phyloP scores from a whole-genome alignment of 2,888 invertebrate species.

The Liodrosophila aerea region DNA sequence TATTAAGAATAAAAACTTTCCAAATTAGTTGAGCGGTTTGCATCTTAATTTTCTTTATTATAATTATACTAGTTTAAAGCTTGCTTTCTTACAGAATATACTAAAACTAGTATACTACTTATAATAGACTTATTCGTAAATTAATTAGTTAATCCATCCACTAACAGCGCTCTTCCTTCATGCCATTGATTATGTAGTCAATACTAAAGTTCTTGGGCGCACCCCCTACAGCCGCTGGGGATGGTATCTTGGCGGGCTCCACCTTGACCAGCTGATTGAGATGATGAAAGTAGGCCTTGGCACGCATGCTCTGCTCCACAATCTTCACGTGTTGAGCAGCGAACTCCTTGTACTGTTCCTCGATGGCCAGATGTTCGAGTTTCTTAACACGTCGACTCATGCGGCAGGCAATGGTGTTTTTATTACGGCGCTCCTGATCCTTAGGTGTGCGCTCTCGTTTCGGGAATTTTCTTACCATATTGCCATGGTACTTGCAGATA shows the following conservation, averaged over 20 bases:
- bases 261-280: conserved; percentile 53
- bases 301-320: conserved; percentile 66
- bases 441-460: conserved; percentile 78
- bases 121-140: not conserved
- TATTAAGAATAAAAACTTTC: not conserved
- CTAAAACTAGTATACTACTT: not conserved
- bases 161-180: conserved; percentile 28
- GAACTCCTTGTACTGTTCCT: conserved; percentile 76
- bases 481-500: conserved; percentile 78
- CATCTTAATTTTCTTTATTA: too few species aligned
- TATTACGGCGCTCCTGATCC: conserved; percentile 80
- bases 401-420: conserved; percentile 80
- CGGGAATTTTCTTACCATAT: conserved; percentile 80
- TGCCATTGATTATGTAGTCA: conserved; percentile 59
- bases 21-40: too few species aligned
- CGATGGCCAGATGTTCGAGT: conserved; percentile 73
- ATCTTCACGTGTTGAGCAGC: conserved; percentile 56
- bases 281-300: conserved; percentile 69
- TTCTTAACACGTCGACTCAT: conserved; percentile 79
- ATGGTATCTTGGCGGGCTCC: conserved; percentile 14
- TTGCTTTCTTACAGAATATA: conserved; percentile 46
- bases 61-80: not conserved
- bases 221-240: conserved; percentile 8
- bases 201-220: conserved; percentile 59
- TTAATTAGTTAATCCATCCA: not conserved